Conservation (phyloP, 2,797 vertebrate species). For the Fundulus diaphanus region DNA sequence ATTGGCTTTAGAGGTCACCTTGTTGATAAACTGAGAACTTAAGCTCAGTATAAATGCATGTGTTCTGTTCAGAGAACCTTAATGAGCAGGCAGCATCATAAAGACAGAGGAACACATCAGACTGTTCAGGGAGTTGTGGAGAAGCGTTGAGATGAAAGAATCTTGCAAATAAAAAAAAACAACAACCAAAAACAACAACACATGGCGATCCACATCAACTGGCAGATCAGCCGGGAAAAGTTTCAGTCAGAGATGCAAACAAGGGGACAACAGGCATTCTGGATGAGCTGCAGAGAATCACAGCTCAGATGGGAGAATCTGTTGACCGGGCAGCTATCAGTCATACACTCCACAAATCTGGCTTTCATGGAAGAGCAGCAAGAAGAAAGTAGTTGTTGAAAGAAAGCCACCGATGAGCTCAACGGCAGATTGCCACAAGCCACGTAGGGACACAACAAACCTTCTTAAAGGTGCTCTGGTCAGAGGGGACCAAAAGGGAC, state of each 20-base stretch:
- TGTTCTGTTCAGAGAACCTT: neutral
- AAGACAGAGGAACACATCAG: neutral
- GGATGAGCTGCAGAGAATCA: neutral
- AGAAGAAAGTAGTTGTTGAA: neutral
- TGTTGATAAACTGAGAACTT: neutral
- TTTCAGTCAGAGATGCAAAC: neutral
- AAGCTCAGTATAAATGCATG: neutral
- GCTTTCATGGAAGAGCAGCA: neutral
- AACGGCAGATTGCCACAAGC: neutral
- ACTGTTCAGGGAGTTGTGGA: neutral
- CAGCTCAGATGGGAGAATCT: neutral
- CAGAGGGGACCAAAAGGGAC: neutral
- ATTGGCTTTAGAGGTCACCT: neutral
- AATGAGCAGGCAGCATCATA: neutral
- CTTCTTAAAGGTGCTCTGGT: neutral
- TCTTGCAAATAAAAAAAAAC: no score
- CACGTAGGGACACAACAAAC: neutral
- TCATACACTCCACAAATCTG: neutral
- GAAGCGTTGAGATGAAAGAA: neutral
- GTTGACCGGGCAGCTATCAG: neutral
- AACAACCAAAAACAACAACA: neutral
- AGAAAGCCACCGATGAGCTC: neutral
- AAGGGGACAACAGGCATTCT: neutral
- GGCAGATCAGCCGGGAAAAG: neutral
- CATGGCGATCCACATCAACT: neutral